These are phyloP conservation scores for Hippocampus zosterae DNA, from an alignment of 2,113 vertebrate species.

Conservation along the genomic window DNA sequence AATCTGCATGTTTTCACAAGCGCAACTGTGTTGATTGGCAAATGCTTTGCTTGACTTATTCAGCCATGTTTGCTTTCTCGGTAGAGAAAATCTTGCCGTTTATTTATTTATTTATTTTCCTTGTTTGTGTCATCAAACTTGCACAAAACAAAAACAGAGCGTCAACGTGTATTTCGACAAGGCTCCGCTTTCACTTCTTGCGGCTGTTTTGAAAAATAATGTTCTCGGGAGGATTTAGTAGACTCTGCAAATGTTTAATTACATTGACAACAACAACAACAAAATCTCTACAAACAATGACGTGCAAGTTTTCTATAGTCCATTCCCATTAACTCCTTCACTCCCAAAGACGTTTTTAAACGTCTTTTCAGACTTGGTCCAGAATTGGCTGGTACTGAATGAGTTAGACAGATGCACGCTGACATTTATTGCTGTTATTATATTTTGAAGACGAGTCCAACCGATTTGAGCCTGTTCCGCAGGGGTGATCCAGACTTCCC, in stretches of 20 bases:
- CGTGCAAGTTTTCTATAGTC: too few relatives aligned
- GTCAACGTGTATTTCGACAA: slow-evolving; percentile 23
- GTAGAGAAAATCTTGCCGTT: slow-evolving; percentile 25
- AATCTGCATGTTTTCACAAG: slow-evolving; percentile 66
- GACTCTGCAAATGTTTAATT: not conserved
- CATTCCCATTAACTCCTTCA: too few relatives aligned
- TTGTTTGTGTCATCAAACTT: slow-evolving; percentile 39
- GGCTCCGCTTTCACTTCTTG: slow-evolving; percentile 7
- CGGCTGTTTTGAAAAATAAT: not conserved
- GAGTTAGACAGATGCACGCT: too few relatives aligned
- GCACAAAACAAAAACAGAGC: slow-evolving; percentile 48
- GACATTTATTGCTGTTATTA: not conserved
- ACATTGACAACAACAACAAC: too few relatives aligned
- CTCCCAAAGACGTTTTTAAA: too few relatives aligned
- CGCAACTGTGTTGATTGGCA: slow-evolving; percentile 62
- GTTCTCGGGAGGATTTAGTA: not conserved
- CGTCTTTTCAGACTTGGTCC: too few relatives aligned
- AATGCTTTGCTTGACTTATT: slow-evolving; percentile 57
- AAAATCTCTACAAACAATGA: too few relatives aligned
- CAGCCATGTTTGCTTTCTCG: slow-evolving; percentile 58
- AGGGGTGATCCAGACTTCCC: not conserved
- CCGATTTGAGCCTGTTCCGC: not conserved
- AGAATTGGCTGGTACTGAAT: too few relatives aligned
- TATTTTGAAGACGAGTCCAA: not conserved
- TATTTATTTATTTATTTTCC: too few relatives aligned